A percentile compares a stretch with the other conserved stretches of the same genome.
phyloP scores from a whole-genome alignment of 2,888 invertebrate genomes.

The Hydraecia micacea region DNA sequence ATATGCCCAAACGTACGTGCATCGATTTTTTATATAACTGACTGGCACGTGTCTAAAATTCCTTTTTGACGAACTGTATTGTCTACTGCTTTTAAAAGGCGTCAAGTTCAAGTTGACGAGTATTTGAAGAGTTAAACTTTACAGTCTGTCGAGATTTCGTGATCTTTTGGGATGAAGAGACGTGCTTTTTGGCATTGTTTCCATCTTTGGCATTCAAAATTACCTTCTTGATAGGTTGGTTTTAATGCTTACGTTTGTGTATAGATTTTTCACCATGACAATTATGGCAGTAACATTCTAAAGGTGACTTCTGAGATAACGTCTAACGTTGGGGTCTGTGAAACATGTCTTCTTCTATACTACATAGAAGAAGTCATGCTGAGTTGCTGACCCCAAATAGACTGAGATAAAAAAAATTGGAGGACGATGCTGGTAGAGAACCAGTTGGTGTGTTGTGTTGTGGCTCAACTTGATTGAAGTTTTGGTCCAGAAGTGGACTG shows the following conservation, averaged over 20 bases:
- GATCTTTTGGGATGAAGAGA: constrained; percentile 10
- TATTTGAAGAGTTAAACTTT: constrained; percentile 10
- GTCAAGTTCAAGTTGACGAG: neutral
- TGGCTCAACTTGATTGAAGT: neutral
- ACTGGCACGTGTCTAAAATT: constrained; percentile 50
- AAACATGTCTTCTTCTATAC: no score
- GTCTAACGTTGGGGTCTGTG: neutral
- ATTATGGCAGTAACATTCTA: neutral
- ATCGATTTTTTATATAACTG: constrained; percentile 53
- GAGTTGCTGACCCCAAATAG: no score
- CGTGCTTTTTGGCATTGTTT: neutral
- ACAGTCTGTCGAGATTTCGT: constrained; percentile 2
- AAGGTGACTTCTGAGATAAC: neutral
- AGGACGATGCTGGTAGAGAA: neutral
- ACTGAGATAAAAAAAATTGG: no score
- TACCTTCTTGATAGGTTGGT: neutral
- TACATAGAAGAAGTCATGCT: no score
- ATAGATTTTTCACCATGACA: neutral
- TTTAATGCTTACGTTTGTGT: no score
- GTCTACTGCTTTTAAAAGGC: constrained; percentile 13
- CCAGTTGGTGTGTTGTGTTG: neutral
- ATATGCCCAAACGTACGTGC: constrained; percentile 53
- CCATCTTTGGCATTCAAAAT: neutral
- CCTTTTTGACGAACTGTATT: constrained; percentile 3
- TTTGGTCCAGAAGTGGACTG: neutral